Evolutionary conservation across 1,140 invertebrate genomes (phyloP).

Genomic region (Camponotus pennsylvanicus): DNA sequence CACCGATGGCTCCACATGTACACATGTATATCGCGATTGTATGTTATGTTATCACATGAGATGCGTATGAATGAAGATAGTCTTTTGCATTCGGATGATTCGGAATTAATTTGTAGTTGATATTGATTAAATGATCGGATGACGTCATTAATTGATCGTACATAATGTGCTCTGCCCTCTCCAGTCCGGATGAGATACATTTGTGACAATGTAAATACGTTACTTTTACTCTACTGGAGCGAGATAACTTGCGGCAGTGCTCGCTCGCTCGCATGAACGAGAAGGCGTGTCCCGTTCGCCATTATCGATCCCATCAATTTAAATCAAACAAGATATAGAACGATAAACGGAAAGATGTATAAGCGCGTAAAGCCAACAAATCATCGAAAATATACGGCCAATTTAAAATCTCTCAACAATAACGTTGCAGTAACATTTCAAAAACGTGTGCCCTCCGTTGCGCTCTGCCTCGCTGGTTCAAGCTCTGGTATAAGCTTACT

Average conservation of each 20-base stretch:
- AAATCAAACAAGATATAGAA: conserved; percentile 58
- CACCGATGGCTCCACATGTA: neutral
- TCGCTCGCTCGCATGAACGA: conserved; percentile 53
- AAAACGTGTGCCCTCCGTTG: conserved; percentile 78
- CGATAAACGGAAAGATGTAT: conserved; percentile 64
- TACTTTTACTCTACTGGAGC: conserved; percentile 66
- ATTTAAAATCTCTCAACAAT: conserved; percentile 73
- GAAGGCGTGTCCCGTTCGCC: conserved; percentile 80
- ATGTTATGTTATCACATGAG: conserved; percentile 17
- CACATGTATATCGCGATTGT: conserved; percentile 38
- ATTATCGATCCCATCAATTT: conserved; percentile 58
- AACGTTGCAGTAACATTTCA: conserved; percentile 79
- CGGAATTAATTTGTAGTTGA: conserved; percentile 6
- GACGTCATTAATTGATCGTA: conserved; percentile 60
- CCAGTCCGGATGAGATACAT: conserved; percentile 76
- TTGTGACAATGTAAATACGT: conserved; percentile 23
- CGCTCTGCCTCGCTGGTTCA: conserved; percentile 75
- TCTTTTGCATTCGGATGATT: conserved; percentile 29
- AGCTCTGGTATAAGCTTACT: conserved; percentile 74
- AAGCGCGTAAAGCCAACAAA: conserved; percentile 72
- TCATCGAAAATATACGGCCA: conserved; percentile 73
- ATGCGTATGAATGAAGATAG: conserved; percentile 47
- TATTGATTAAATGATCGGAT: conserved; percentile 65
- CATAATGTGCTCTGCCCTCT: conserved; percentile 82
- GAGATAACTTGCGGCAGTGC: conserved; percentile 30